Conservation (phyloP, 1,140 invertebrate genomes). For the Trichoplusia ni region DNA sequence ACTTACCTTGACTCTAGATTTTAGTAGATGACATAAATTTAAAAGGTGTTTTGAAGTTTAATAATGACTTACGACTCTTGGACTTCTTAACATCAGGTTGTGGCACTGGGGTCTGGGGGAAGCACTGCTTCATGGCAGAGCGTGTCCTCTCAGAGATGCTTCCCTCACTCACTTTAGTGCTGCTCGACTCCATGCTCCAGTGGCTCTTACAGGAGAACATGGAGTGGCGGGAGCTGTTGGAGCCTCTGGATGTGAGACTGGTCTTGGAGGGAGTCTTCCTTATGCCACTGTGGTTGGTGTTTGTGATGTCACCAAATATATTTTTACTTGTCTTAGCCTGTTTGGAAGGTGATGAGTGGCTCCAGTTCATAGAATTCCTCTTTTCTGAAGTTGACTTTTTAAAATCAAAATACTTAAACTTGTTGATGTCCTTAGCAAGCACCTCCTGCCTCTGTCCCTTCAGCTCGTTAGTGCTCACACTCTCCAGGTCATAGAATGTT, state of each 20-base stretch:
- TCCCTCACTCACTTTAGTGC: constrained; percentile 44
- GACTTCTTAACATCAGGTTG: constrained; percentile 64
- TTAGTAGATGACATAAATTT: constrained; percentile 73
- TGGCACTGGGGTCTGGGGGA: constrained; percentile 49
- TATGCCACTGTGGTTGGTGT: constrained; percentile 56
- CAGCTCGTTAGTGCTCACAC: constrained; percentile 50
- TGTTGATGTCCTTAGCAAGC: constrained; percentile 59
- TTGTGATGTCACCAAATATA: constrained; percentile 66
- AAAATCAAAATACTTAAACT: constrained; percentile 79
- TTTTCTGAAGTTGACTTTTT: constrained; percentile 66
- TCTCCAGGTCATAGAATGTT: constrained; percentile 78
- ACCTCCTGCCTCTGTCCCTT: constrained; percentile 40
- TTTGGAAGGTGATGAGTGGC: constrained; percentile 71
- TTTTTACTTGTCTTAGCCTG: constrained; percentile 59
- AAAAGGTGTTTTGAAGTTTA: constrained; percentile 79
- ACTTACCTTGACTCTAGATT: constrained; percentile 53
- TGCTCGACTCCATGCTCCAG: constrained; percentile 53
- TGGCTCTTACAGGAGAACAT: constrained; percentile 47
- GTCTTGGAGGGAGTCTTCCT: constrained; percentile 69
- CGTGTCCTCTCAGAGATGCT: constrained; percentile 47
- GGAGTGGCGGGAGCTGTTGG: constrained; percentile 54
- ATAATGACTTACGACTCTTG: constrained; percentile 69
- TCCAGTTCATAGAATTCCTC: constrained; percentile 60
- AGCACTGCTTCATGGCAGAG: constrained; percentile 44
- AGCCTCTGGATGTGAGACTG: constrained; percentile 59